Base-by-base conservation (phyloP, 1,140 invertebrate genomes). In the Scaptomyza montana region DNA sequence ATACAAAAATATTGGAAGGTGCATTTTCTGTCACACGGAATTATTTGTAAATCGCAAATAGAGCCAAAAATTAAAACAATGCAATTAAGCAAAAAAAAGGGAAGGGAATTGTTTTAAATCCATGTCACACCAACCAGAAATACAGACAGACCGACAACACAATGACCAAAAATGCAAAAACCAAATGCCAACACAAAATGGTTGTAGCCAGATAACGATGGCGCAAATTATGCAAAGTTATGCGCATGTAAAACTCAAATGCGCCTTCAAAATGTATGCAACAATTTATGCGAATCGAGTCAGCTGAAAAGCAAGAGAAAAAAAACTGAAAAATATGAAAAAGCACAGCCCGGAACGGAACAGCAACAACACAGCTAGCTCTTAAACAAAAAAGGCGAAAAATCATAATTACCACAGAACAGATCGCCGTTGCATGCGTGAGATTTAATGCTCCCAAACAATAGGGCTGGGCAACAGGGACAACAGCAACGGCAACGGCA, bases 181-280 rank as follows among this genome's bases (percentile, higher is more conserved):
- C 49, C 45, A 69, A 25, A 55, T 66, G 45, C 64, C 50, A 47
- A 71, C 33, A 36, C 33, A 36, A 68, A 68, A 59, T 33, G 53
- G 60, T 45, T 39, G 39, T 33, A 12, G 25, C 13, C 62, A 56
- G 70, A 82, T 78, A 82, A 75, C 77, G 47, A 55, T 46, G 46
- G 65, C 60, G 28, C 77, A 85, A 79, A 85, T 85, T 85, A 85
- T 85, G 80, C 77, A 85, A 85, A 85, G 77, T 85, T 85, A 85
- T 85, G 80, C 78, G 74, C 62, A 72, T 72, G 54, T 65, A 65
- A 70, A 71, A 60, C 61, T 59, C 61, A 46, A 65, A 57, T 65
- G 69, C 47, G 78, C 69, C 73, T 74, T 81, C 63, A 74, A 77
- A 81, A 36, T 36, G 2, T 81, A 81, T 81, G 76, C 80, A 85